phyloP scores from a whole-genome alignment of 2,888 invertebrate species.

The Agrotis exclamationis region DNA sequence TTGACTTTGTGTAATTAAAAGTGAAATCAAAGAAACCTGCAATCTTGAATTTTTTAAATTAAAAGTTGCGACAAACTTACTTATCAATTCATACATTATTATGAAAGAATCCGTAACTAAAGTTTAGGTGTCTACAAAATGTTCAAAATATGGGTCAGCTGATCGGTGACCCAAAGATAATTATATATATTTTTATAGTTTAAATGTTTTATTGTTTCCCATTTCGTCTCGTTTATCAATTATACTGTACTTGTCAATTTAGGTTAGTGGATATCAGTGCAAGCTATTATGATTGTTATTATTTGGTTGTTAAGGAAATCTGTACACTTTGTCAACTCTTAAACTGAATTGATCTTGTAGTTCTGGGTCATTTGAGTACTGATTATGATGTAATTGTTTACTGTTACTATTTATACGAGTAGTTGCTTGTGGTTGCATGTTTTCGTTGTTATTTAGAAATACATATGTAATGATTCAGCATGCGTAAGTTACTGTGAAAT shows the following conservation, averaged over 20 bases:
- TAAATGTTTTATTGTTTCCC: slow-evolving; percentile 84
- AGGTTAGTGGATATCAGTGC: slow-evolving; percentile 81
- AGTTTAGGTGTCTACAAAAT: slow-evolving; percentile 63
- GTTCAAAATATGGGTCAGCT: slow-evolving; percentile 78
- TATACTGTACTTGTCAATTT: slow-evolving; percentile 79
- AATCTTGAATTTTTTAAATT: background rate
- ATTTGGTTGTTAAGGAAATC: slow-evolving; percentile 61
- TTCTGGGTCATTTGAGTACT: background rate
- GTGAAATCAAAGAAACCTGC: background rate
- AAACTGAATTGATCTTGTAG: slow-evolving; percentile 30
- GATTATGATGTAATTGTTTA: slow-evolving; percentile 17
- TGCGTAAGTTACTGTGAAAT: background rate
- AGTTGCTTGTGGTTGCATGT: background rate
- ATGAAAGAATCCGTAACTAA: slow-evolving; percentile 52
- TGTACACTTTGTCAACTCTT: slow-evolving; percentile 51
- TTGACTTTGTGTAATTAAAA: slow-evolving; percentile 3
- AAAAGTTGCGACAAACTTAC: slow-evolving; percentile 4
- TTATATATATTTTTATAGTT: slow-evolving; percentile 75
- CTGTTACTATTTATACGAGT: slow-evolving; percentile 6
- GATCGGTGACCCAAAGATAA: slow-evolving; percentile 83
- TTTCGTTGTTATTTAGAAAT: background rate
- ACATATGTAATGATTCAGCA: background rate
- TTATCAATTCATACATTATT: slow-evolving; percentile 49
- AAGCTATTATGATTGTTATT: slow-evolving; percentile 66
- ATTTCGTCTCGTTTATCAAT: slow-evolving; percentile 79